Percentiles rank a stretch among this genome's conserved stretches.
Evolutionary conservation across 2,113 vertebrate species (phyloP).

Genomic region (Esox niger): DNA sequence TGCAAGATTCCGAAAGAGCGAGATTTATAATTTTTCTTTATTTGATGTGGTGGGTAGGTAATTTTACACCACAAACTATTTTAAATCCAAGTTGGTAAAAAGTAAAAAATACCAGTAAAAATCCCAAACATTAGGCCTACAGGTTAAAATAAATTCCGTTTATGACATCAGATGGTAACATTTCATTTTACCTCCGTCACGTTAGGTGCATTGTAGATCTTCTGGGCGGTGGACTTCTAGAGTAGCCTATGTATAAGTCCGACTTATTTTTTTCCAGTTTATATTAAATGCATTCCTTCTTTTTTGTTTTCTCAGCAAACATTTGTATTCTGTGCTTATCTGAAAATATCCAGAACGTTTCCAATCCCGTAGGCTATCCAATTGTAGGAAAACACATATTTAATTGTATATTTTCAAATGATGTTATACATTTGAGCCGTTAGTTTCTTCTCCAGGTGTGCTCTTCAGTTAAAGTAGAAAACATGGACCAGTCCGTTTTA

Average conservation of each 20-base stretch:
- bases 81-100: constrained; percentile 26
- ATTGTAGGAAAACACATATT: not conserved
- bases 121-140: constrained; percentile 28
- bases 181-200: not conserved
- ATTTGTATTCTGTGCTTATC: too few species aligned
- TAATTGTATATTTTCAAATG: not conserved
- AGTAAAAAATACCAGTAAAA: not conserved
- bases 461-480: not conserved
- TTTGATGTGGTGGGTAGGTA: too few species aligned
- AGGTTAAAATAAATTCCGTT: constrained; percentile 39
- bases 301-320: too few species aligned
- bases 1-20: constrained; percentile 35
- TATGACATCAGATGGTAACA: not conserved
- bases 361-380: not conserved
- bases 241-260: too few species aligned
- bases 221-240: too few species aligned
- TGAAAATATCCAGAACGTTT: not conserved
- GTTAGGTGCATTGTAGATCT: too few species aligned
- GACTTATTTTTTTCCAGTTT: too few species aligned
- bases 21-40: not conserved
- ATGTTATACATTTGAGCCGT: not conserved
- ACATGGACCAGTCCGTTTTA: not conserved
- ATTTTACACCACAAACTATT: not conserved
- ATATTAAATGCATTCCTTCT: too few species aligned
- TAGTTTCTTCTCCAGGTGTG: not conserved